Conservation (phyloP, 1,140 invertebrate genomes). For the Drosophila willistoni region DNA sequence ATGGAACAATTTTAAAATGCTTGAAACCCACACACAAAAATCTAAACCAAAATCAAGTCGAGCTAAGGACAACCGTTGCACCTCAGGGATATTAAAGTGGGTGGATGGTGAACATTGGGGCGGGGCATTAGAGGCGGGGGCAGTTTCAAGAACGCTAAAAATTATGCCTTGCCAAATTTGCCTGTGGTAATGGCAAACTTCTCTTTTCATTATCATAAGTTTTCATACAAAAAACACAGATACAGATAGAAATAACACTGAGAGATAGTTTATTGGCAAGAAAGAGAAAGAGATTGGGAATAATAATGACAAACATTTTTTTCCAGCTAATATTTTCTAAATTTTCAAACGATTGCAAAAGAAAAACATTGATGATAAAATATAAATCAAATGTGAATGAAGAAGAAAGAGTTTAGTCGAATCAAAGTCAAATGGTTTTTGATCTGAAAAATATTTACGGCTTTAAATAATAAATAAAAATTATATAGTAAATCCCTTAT, state of each 20-base stretch:
- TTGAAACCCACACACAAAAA: constrained; percentile 9
- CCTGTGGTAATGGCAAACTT: constrained; percentile 38
- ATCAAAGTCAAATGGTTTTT: too few relatives aligned
- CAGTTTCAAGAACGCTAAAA: not conserved
- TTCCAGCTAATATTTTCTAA: too few relatives aligned
- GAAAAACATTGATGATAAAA: too few relatives aligned
- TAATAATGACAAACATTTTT: not conserved
- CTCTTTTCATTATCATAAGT: constrained; percentile 17
- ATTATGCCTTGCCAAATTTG: constrained; percentile 44
- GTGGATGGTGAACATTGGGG: not conserved
- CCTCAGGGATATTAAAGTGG: constrained; percentile 23
- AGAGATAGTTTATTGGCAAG: not conserved
- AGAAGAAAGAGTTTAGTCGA: too few relatives aligned
- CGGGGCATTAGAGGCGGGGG: too few relatives aligned
- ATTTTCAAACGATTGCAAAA: too few relatives aligned
- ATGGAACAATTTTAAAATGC: constrained; percentile 75
- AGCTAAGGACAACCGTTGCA: constrained; percentile 23
- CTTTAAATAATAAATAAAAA: too few relatives aligned
- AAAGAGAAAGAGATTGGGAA: not conserved
- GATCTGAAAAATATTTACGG: too few relatives aligned
- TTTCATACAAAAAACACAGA: not conserved
- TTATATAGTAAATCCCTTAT: too few relatives aligned
- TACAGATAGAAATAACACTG: not conserved
- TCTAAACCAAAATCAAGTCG: constrained; percentile 43
- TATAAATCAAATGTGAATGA: too few relatives aligned